Conservation (phyloP, 1,140 invertebrate genomes). For the Philopotamus ludificatus region DNA sequence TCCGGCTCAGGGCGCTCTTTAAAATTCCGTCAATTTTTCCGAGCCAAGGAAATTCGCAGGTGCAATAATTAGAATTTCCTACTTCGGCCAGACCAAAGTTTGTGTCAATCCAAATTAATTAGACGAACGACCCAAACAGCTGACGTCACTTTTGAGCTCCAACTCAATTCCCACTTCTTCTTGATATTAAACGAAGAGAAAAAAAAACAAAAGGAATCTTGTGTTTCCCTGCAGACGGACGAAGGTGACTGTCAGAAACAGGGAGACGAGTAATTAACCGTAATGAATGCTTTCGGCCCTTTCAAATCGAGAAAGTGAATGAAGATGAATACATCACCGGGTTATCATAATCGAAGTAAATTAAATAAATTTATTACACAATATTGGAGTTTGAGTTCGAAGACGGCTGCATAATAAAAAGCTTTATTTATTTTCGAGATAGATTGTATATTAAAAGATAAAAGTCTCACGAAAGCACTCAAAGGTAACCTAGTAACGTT, state of each 20-base stretch:
- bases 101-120: slow-evolving; percentile 16
- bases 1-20: too few species aligned
- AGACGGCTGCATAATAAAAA: too few species aligned
- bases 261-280: slow-evolving; percentile 28
- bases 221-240: slow-evolving; percentile 11
- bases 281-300: slow-evolving; percentile 4
- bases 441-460: too few species aligned
- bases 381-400: too few species aligned
- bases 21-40: background rate
- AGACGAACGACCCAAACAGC: slow-evolving; percentile 30
- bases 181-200: slow-evolving; percentile 12
- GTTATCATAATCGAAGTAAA: too few species aligned
- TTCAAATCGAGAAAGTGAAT: slow-evolving; percentile 14
- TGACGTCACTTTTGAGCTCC: slow-evolving; percentile 19
- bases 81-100: background rate
- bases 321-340: too few species aligned
- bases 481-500: too few species aligned
- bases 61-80: background rate
- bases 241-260: slow-evolving; percentile 35
- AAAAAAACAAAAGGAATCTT: slow-evolving; percentile 31
- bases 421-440: too few species aligned
- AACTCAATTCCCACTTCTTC: slow-evolving; percentile 8
- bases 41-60: background rate
- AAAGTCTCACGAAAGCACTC: too few species aligned
- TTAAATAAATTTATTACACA: too few species aligned